phyloP scores from a whole-genome alignment of 2,888 invertebrate genomes.

The Proisotoma minuta region DNA sequence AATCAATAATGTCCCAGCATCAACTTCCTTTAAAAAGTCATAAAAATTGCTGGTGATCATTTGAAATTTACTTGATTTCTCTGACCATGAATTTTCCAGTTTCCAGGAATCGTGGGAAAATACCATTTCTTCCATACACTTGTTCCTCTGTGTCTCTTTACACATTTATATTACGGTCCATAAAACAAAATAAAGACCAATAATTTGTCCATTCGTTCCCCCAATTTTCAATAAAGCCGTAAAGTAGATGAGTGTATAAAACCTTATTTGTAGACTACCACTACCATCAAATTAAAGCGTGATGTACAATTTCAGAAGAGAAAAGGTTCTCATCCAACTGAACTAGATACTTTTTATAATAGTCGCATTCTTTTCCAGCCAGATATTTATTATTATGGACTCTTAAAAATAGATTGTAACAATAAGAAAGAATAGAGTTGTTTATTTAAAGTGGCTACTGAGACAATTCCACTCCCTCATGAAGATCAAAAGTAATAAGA shows the following conservation, averaged over 20 bases:
- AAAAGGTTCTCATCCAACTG: not conserved
- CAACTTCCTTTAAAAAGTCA: too few relatives aligned
- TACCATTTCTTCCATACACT: not conserved
- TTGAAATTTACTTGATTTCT: too few relatives aligned
- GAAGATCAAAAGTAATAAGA: not conserved
- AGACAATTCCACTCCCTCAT: not conserved
- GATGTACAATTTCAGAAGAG: not conserved
- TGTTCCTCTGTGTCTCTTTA: not conserved
- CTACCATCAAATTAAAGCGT: not conserved
- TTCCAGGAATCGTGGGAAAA: not conserved
- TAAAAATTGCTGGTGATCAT: too few relatives aligned
- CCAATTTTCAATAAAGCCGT: slow-evolving; percentile 5
- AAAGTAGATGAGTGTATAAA: not conserved
- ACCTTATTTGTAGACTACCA: not conserved
- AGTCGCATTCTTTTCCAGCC: not conserved
- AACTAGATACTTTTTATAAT: not conserved
- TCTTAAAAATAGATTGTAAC: not conserved
- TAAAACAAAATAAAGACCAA: slow-evolving; percentile 1
- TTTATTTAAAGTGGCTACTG: not conserved
- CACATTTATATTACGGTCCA: not conserved
- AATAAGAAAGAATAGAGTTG: not conserved
- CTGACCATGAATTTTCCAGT: too few relatives aligned
- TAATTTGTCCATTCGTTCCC: slow-evolving; percentile 8
- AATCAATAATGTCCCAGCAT: too few relatives aligned
- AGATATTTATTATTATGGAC: not conserved